Conservation (phyloP, 1,140 invertebrate genomes). For the Hycleus cichorii region DNA sequence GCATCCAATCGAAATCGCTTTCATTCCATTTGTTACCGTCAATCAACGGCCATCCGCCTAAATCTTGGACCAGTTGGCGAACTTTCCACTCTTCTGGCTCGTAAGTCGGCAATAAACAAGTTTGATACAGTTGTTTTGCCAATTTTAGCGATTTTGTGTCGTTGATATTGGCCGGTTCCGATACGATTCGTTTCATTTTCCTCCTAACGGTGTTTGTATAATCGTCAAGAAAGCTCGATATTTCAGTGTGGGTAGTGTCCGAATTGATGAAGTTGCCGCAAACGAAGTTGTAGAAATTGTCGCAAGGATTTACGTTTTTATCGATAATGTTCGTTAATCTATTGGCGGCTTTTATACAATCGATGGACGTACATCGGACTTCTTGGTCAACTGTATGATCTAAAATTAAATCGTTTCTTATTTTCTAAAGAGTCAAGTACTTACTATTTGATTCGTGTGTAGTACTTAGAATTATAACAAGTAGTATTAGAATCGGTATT, state of each 20-base stretch:
- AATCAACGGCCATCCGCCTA: conserved; percentile 69
- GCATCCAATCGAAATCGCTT: conserved; percentile 53
- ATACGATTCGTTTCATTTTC: conserved; percentile 4
- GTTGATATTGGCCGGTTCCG: background rate
- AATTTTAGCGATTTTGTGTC: conserved; percentile 1
- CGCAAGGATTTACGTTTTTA: conserved; percentile 57
- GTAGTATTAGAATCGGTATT: conserved; percentile 1
- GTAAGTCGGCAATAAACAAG: background rate
- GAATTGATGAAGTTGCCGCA: conserved; percentile 50
- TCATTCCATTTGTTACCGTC: conserved; percentile 55
- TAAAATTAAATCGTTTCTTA: too few relatives aligned
- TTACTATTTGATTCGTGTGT: too few relatives aligned
- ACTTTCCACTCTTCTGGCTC: background rate
- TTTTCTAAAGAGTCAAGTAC: too few relatives aligned
- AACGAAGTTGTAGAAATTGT: conserved; percentile 74
- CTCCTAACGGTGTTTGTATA: background rate
- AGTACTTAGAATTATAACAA: background rate
- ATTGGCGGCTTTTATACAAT: conserved; percentile 41
- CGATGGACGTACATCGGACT: conserved; percentile 4
- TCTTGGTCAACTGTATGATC: too few relatives aligned
- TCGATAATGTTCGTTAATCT: conserved; percentile 51
- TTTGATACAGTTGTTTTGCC: conserved; percentile 9
- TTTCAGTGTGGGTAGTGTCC: background rate
- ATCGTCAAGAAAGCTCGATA: background rate
- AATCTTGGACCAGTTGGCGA: background rate